Evolutionary conservation across 2,888 invertebrate species (phyloP), one percentile per base, ranked within the genome.

Genomic region (Drosophila barbarae): DNA sequence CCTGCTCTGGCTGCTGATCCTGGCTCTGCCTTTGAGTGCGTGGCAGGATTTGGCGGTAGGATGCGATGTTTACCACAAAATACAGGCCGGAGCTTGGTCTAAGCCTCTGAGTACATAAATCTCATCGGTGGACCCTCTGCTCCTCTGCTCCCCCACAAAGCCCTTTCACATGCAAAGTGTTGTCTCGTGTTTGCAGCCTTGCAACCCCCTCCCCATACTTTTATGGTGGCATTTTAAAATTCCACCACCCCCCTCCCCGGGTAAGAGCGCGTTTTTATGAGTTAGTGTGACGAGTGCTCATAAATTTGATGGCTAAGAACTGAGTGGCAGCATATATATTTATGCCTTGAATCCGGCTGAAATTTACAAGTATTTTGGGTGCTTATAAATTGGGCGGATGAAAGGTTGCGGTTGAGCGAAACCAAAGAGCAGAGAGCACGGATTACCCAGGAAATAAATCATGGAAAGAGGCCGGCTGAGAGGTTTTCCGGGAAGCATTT

Each of bases 231-330:
- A 28, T 69, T 69, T 69, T 69, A 71, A 67, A 79, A 66, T 67
- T 66, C 58, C 49, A 51, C 36, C 34, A 61, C 58, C 47, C 53
- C 36, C 34, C 53, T 21, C 38, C 50, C 66, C 74, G 69, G 67
- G 78, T 1, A 26, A 63, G 69, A 61, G 44, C 63, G 55, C 60
- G 63, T 83, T 83, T 85, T 79, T 80, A 85, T 80, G 84, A 85
- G 85, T 80, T 80, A 76, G 84, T 82, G 77, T 78, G 75, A 74
- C 71, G 76, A 79, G 77, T 77, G 84, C 75, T 53, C 85, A 85
- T 85, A 80, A 80, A 80, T 83, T 85, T 83, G 78, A 85, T 80
- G 75, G 69, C 71, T 66, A 61, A 59, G 56, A 76, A 66, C 66
- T 59, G 42, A 46, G 55, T 51, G 55, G 35, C 69, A 61, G 58